These are phyloP conservation scores for Carterocephalus palaemon DNA, from an alignment of 2,888 invertebrate species.

Conservation along the genomic window DNA sequence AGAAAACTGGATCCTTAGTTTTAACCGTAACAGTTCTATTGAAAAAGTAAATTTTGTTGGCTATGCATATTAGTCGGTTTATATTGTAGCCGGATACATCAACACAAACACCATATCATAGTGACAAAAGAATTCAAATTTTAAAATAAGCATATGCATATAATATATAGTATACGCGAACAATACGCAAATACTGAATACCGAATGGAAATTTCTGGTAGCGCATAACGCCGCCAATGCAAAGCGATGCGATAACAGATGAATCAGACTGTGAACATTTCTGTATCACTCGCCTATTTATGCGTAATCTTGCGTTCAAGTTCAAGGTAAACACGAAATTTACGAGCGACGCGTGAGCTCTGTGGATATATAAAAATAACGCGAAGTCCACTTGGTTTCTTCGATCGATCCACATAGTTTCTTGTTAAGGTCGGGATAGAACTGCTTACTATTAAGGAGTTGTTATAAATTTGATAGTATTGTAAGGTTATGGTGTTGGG, in stretches of 20 bases:
- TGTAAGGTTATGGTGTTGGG: no score
- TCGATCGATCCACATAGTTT: no score
- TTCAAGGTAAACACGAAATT: conserved; percentile 46
- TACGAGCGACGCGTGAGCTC: conserved; percentile 34
- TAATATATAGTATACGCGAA: neutral
- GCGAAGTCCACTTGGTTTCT: no score
- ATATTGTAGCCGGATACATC: neutral
- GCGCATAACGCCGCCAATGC: conserved; percentile 1
- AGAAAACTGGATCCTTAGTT: no score
- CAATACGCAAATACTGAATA: conserved; percentile 8
- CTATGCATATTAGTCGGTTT: no score
- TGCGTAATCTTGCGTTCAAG: conserved; percentile 40
- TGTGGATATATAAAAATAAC: no score
- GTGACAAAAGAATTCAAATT: conserved; percentile 2
- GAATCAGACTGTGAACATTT: conserved; percentile 17
- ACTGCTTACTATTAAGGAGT: no score
- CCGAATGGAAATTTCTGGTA: conserved; percentile 9
- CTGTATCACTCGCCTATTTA: conserved; percentile 25
- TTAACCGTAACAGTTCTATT: no score
- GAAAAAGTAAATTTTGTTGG: no score
- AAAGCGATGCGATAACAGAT: neutral
- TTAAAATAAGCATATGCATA: conserved; percentile 1
- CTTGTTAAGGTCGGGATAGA: no score
- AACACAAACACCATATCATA: neutral
- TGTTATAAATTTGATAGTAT: no score